A percentile compares a stretch with the other conserved stretches of the same genome.
Evolutionary conservation across 1,140 invertebrate species (phyloP).

Genomic region (Sitobion miscanthi): DNA sequence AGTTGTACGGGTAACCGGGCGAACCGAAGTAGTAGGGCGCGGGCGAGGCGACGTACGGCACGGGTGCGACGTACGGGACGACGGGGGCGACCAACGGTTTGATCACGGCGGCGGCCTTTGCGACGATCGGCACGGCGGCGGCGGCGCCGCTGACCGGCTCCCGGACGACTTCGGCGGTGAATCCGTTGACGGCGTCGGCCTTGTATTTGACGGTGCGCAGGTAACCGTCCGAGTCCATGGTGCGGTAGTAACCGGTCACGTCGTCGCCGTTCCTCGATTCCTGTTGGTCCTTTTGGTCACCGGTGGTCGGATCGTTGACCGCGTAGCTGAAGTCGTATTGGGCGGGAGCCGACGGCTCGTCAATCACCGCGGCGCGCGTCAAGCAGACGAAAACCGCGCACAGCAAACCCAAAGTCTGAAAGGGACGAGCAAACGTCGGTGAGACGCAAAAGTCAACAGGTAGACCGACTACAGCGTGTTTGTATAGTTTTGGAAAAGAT

Average conservation of each 20-base stretch:
- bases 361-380: not conserved
- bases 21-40: not conserved
- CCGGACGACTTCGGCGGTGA: constrained; percentile 71
- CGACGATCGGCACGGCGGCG: not conserved
- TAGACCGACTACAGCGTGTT: not conserved
- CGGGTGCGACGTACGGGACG: constrained; percentile 57
- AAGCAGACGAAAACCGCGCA: constrained; percentile 4
- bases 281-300: constrained; percentile 66
- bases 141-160: constrained; percentile 36
- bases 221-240: constrained; percentile 66
- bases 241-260: constrained; percentile 65
- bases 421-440: not conserved
- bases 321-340: constrained; percentile 66
- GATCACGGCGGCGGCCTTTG: constrained; percentile 1
- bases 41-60: not conserved
- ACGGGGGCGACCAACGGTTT: constrained; percentile 59
- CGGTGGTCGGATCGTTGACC: constrained; percentile 65
- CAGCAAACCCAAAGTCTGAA: not conserved
- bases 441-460: not conserved
- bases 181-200: constrained; percentile 69
- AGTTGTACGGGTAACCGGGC: constrained; percentile 1
- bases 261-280: constrained; percentile 65
- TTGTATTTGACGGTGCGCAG: constrained; percentile 69
- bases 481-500: not conserved
- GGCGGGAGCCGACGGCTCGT: constrained; percentile 58